Base-by-base conservation (phyloP, 2,888 invertebrate genomes). In the Flexamia atlantica region DNA sequence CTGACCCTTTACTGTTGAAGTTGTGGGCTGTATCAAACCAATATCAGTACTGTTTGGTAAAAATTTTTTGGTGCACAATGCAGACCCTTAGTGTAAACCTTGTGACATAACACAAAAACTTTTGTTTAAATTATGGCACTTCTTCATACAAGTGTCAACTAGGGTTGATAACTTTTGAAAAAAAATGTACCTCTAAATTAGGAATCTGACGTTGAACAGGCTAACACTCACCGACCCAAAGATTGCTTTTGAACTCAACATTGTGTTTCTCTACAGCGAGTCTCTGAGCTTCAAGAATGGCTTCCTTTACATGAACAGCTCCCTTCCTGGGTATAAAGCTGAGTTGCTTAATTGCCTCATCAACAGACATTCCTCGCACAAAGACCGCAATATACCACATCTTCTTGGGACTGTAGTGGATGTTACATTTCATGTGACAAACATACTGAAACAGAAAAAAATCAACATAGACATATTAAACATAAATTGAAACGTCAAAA, bases 211-310 rank as follows among this genome's bases (percentile, higher is more conserved):
- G n/a, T n/a, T n/a, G n/a, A n/a, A n/a, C n/a, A n/a, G n/a, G n/a
- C n/a, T n/a, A n/a, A 9, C 88, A 92, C 93, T 91, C 90, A 96
- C 96, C 95, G 91, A 99, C 94, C 99, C 98, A 99, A 85, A 99
- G 92, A 91, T 99, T 98, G 89, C 97, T 98, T 89, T 94, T 95
- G 90, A 94, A 99, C 91, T 99, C 99, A 10, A 99, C 98, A 92
- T 98, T 96, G 88, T 99, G 98, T 57, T 95, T 91, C 87, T 93
- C 93, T 0, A 98, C 95, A 60, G 98, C 99, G 87, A 97, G 90
- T 88, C 96, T 93, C 90, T 97, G 97, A 4, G 98, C 99, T 92
- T 99, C 98, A 85, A 95, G 91, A 85, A 99, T 92, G 0, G 95
- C 93, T 90, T 98, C 94, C 89, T 94, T 94, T 0, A 94, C 94